Percentiles rank a stretch among this genome's conserved stretches.
Evolutionary conservation across 2,797 vertebrate species (phyloP).

Genomic region (Vespertilio murinus): DNA sequence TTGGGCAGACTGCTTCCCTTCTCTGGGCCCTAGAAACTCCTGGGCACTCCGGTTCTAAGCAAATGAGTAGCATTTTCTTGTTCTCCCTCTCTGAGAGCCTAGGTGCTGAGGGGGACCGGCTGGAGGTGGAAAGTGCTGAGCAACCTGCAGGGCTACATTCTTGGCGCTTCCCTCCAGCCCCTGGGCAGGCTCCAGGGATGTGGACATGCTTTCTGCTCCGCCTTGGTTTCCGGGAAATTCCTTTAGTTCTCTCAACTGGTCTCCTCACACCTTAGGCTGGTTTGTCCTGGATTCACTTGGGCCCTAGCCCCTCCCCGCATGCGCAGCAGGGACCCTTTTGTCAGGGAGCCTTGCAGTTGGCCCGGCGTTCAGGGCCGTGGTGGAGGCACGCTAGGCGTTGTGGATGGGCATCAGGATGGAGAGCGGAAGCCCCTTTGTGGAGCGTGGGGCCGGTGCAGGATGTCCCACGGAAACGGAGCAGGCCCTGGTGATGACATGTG

Average conservation of each 20-base stretch:
- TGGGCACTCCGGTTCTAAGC: background rate
- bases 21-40: background rate
- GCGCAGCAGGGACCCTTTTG: background rate
- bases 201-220: background rate
- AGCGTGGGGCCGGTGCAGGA: background rate
- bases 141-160: background rate
- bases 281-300: too few species aligned
- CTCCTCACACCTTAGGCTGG: background rate
- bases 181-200: rapidly evolving
- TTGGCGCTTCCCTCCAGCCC: background rate
- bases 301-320: background rate
- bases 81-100: background rate
- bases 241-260: background rate
- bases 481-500: background rate
- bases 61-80: background rate
- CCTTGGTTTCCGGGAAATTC: background rate
- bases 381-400: rapidly evolving
- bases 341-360: rapidly evolving
- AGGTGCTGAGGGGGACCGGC: background rate
- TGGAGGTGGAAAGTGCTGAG: background rate
- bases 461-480: background rate
- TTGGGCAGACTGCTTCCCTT: background rate
- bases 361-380: rapidly evolving
- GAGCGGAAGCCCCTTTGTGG: rapidly evolving
- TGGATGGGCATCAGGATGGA: background rate